Conservation (phyloP, 2,113 vertebrate genomes). For the Aleadryas rufinucha region DNA sequence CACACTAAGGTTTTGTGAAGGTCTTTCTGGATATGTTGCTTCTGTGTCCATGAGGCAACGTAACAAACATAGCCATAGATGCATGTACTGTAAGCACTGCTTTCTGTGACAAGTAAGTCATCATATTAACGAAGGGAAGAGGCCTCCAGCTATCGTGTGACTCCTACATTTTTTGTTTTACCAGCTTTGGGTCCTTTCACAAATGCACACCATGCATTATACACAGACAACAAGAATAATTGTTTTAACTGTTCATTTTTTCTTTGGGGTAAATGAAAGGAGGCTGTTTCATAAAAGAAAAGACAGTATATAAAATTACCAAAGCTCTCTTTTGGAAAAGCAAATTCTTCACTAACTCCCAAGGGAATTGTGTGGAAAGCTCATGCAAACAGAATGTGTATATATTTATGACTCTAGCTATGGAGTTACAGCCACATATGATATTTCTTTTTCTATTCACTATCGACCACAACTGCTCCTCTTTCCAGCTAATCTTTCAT, state of each 20-base stretch:
- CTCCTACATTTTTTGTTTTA: background rate
- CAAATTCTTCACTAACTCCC: background rate
- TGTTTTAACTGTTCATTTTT: background rate
- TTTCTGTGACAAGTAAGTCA: background rate
- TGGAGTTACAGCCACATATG: background rate
- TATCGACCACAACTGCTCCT: background rate
- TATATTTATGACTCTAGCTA: background rate
- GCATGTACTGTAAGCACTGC: background rate
- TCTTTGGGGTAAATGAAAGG: background rate
- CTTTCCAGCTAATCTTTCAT: slow-evolving; percentile 8
- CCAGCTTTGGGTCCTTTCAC: background rate
- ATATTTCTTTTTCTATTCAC: slow-evolving; percentile 19
- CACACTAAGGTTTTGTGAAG: background rate
- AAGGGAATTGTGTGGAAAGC: background rate
- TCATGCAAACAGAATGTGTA: background rate
- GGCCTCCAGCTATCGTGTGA: background rate
- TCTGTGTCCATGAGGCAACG: background rate
- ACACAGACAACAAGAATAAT: background rate
- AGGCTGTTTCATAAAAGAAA: background rate
- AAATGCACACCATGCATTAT: background rate
- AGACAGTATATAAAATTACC: background rate
- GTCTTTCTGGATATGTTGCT: background rate
- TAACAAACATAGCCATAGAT: background rate
- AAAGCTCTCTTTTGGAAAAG: background rate
- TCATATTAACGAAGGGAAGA: background rate